Base-by-base conservation (phyloP, 2,888 invertebrate genomes). In the Hipparchia semele region DNA sequence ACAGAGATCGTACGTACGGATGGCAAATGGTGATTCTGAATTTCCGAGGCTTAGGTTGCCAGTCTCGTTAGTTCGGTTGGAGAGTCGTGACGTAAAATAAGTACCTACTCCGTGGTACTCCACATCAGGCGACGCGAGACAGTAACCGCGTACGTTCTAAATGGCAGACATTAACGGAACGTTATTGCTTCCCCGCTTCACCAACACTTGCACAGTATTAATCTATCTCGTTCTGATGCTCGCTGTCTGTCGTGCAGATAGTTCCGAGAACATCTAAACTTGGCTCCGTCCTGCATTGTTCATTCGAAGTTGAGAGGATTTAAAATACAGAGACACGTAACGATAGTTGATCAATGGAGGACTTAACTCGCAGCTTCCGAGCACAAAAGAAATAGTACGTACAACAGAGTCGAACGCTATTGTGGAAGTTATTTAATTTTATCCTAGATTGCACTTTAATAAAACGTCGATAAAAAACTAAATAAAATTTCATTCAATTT, bases 81-180 rank as follows among this genome's bases (percentile, higher is more conserved):
- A 80, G 82, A 79, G 77, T 69, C 81, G 80, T 82, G 87, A 89
- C 87, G 82, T 87, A 81, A 83, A 90, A 86, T 82, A 84, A 84
- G 80, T 80, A 80, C 78, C 81, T 83, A 87, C 83, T 86, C 82
- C 85, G 83, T 85, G 82, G 81, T 81, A 79, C 81, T 82, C 84
- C 69, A 72, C 82, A 84, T 85, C 87, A 86, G 76, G 73, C 80
- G 86, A 90, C 84, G 84, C 85, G 87, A 89, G 89, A 89, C 89
- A 87, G 83, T 87, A 88, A 88, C 88, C 87, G 88, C 85, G 86
- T 88, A 87, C 86, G 85, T 89, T 88, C 90, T 89, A 90, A 91
- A 92, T 90, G 90, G 86, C 84, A 84, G 84, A 90, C 92, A 92
- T 91, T 92, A 91, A 89, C 89, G 89, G 85, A 89, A 89, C 89